Base-by-base conservation (phyloP, 2,113 vertebrate species). In the Tychaedon coryphoeus region DNA sequence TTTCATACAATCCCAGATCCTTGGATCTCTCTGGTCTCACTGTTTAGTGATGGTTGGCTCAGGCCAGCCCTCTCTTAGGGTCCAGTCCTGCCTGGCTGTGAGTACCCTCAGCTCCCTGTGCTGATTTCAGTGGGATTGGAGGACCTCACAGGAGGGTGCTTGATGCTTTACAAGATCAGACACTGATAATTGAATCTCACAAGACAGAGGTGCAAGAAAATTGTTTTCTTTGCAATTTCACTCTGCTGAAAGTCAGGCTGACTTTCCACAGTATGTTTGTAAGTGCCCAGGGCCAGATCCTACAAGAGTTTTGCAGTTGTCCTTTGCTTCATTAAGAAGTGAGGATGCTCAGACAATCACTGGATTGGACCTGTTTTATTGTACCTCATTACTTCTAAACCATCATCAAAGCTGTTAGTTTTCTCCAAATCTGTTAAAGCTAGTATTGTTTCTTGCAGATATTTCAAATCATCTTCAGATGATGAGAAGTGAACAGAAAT, bases 161-260 rank as follows among this genome's bases (percentile, higher is more conserved):
- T 74, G 86, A 88, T 74, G 57, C 51, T 56, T 94, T 48, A 38
- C 67, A 74, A 86, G 81, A 92, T 96, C 88, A 90, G 82, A 66
- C 60, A 22, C 54, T 29, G 54, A 31, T 95, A 95, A 95, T 54
- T 94, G 90, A 87, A 94, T 95, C 60, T 43, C 48, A 48, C 67
- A 71, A 86, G 88, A n/a, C 31, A 80, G 73, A 19, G 48, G 78
- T 69, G 79, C 36, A 90, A 78, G 92, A 87, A 95, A 93, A 95
- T 92, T 66, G 70, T 95, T 96, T 93, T 92, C 69, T 91, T 92
- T 96, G 82, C 69, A 84, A 18, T 94, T 93, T 91, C 76, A 19
- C 29, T 85, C 58, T 73, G 65, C 65, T 79, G 79, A 93, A 48
- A 90, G 72, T 93, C 54, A 23, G 60, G 58, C 26, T 75, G 74